Conservation (phyloP, 2,888 invertebrate genomes). For the Sipha maydis region DNA sequence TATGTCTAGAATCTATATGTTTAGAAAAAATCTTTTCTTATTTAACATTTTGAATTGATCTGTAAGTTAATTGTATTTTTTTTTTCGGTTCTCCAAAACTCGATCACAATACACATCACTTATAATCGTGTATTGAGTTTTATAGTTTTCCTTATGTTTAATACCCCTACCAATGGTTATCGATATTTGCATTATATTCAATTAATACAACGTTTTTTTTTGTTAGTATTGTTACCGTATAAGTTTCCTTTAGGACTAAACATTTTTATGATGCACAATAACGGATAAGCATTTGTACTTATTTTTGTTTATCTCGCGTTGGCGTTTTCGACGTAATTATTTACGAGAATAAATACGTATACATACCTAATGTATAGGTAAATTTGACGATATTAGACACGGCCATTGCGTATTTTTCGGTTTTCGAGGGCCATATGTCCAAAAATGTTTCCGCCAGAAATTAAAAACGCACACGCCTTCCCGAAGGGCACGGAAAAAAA, state of each 20-base stretch:
- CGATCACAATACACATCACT: background rate
- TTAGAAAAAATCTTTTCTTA: background rate
- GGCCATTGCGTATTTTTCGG: background rate
- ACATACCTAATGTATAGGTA: too few relatives aligned
- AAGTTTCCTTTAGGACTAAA: background rate
- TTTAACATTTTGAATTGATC: background rate
- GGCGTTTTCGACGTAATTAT: background rate
- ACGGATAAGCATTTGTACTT: background rate
- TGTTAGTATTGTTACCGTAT: background rate
- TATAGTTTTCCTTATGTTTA: background rate
- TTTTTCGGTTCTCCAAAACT: background rate
- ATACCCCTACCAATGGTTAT: background rate
- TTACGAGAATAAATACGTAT: background rate
- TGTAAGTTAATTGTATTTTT: background rate
- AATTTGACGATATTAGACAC: background rate
- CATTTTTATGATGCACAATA: background rate
- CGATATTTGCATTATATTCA: background rate
- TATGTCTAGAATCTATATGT: too few relatives aligned
- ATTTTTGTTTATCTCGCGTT: background rate
- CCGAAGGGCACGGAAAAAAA: background rate
- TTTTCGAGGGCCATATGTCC: slow-evolving; percentile 16
- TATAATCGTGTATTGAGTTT: background rate
- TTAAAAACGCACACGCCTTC: slow-evolving; percentile 33
- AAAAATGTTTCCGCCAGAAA: slow-evolving; percentile 38
- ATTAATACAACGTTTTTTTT: background rate